Base-by-base conservation (phyloP, 2,888 invertebrate genomes). In the Schrankia costaestrigalis region DNA sequence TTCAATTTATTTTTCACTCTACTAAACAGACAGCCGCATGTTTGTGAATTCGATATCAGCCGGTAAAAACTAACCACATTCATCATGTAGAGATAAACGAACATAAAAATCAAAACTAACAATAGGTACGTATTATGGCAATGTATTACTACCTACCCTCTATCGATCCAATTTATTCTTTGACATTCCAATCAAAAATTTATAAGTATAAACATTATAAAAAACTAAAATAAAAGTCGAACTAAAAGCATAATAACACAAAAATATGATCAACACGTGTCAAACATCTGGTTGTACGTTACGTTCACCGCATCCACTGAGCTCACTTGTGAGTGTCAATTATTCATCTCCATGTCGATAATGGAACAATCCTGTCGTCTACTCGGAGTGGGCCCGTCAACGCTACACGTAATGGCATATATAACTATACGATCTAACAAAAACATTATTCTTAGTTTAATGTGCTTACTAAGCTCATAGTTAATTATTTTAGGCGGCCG, bases 291-390 rank as follows among this genome's bases (percentile, higher is more conserved):
- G 30, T 48, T 38, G 34, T 26, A 36, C 36, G 48, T 51, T 39
- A 53, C 18, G 27, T 50, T 30, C 50, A 53, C 72, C 78, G 63
- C 68, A 75, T 76, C 75, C 73, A 74, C 42, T 42, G 66, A 67
- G 69, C 68, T 65, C 71, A 73, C 65, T 69, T 55, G 56, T 57
- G 63, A 62, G 60, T 67, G 74, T 79, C 78, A 81, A 80, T 81
- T 81, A 82, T 84, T 81, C 81, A 81, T 79, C 77, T 67, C 58
- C 56, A 57, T 57, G 61, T 63, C 80, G 82, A 79, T 85, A 87
- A 87, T 86, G 85, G 85, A 85, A 87, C 86, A 85, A 75, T 78
- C 82, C 75, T 86, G 86, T 87, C 82, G 78, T 46, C 43, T 64
- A 53, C 63, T 61, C 63, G 63, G 65, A 77, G 78, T 74, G 78